Conservation (phyloP, 2,113 vertebrate genomes). For the Oncorhynchus kisutch region DNA sequence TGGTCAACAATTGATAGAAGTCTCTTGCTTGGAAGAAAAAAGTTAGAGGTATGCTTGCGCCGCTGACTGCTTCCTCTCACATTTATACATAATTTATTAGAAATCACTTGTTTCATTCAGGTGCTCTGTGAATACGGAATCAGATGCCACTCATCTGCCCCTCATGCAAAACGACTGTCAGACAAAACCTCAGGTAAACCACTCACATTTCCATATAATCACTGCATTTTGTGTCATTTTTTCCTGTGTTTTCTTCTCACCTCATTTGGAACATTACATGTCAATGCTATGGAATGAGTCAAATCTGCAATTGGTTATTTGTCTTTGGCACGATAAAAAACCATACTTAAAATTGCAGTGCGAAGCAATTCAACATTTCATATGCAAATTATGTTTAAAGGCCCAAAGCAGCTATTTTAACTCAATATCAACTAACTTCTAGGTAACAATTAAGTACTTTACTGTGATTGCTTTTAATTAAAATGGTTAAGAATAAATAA, state of each 20-base stretch:
- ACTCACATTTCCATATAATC: slow-evolving; percentile 73
- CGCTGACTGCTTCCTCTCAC: slow-evolving; percentile 25
- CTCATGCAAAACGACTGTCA: slow-evolving; percentile 59
- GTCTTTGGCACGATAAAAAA: not conserved
- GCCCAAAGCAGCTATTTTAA: no score
- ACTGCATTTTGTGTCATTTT: slow-evolving; percentile 57
- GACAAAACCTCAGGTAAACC: slow-evolving; percentile 66
- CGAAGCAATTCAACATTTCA: not conserved
- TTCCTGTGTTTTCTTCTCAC: slow-evolving; percentile 59
- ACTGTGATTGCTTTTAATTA: no score
- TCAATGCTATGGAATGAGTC: no score
- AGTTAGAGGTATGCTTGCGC: not conserved
- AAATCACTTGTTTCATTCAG: slow-evolving; percentile 9
- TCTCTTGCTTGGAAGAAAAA: no score
- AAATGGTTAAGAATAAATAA: no score
- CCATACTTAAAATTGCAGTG: not conserved
- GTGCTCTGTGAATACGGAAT: slow-evolving; percentile 51
- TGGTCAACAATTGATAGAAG: no score
- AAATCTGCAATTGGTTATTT: not conserved
- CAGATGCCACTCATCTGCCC: slow-evolving; percentile 56
- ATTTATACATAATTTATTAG: slow-evolving; percentile 47
- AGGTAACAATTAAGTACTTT: no score
- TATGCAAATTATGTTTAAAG: not conserved
- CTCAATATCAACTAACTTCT: no score
- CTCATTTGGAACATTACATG: not conserved